Evolutionary conservation across 2,888 invertebrate genomes (phyloP).

Genomic region (Eurytoma adleriae): DNA sequence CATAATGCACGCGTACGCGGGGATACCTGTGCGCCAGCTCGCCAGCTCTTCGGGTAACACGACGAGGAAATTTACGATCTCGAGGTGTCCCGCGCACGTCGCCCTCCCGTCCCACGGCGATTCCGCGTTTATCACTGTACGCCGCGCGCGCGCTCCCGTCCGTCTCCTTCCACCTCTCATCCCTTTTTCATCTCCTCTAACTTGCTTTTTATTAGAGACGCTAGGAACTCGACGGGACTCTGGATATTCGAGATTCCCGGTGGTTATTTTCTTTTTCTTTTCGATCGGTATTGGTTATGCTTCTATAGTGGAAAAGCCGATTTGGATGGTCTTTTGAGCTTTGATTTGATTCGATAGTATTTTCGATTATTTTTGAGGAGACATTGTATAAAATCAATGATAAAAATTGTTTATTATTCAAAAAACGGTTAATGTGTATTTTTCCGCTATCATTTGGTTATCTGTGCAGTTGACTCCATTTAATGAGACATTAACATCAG

Average conservation of each 20-base stretch:
- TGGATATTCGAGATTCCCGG: no score
- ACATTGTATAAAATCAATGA: no score
- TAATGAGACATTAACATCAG: no score
- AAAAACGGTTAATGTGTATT: no score
- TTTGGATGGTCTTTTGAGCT: not conserved
- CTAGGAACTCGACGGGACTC: no score
- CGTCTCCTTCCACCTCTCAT: conserved; percentile 12
- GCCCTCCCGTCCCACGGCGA: conserved; percentile 25
- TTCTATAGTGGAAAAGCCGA: not conserved
- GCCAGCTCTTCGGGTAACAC: conserved; percentile 27
- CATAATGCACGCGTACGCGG: conserved; percentile 60
- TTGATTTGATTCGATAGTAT: not conserved
- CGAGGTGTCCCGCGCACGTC: conserved; percentile 37
- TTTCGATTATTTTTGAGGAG: no score
- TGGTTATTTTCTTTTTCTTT: not conserved
- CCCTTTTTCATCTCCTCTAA: not conserved
- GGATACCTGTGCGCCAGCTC: conserved; percentile 33
- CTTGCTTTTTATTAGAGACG: not conserved
- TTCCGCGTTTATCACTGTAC: conserved; percentile 22
- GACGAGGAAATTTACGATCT: conserved; percentile 63
- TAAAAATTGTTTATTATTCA: no score
- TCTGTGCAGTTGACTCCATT: no score
- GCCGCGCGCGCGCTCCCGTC: conserved; percentile 2
- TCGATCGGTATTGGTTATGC: not conserved
- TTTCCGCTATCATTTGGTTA: no score